These are phyloP conservation scores for Falco berigora DNA, from an alignment of 2,797 vertebrate genomes.

Conservation along the genomic window DNA sequence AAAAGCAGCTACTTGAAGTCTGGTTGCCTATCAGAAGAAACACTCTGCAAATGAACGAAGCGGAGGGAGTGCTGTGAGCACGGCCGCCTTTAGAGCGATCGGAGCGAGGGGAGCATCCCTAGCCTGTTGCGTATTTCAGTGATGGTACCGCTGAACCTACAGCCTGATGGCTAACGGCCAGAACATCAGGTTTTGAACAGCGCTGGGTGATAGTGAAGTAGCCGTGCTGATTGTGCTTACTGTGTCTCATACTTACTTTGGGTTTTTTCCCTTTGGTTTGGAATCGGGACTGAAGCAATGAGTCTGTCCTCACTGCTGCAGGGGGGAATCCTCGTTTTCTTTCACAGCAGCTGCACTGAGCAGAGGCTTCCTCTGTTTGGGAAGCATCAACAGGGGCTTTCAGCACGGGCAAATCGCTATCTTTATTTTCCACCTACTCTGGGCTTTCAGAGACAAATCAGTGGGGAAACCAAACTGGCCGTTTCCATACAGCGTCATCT, in stretches of 20 bases:
- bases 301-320: neutral
- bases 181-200: neutral
- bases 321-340: neutral
- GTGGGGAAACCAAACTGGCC: neutral
- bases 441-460: neutral
- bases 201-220: neutral
- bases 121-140: accelerated
- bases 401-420: neutral
- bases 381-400: neutral
- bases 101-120: neutral
- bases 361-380: neutral
- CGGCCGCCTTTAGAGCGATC: neutral
- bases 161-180: neutral
- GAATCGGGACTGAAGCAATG: neutral
- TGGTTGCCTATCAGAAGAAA: neutral
- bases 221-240: neutral
- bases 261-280: neutral
- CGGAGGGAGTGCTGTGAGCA: neutral
- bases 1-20: neutral
- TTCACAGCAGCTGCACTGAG: neutral
- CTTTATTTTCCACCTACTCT: neutral
- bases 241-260: neutral
- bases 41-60: neutral
- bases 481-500: neutral
- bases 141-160: accelerated